A percentile compares a stretch with the other conserved stretches of the same genome.
phyloP scores from a whole-genome alignment of 1,140 invertebrate species.

The Drosophila pachea region DNA sequence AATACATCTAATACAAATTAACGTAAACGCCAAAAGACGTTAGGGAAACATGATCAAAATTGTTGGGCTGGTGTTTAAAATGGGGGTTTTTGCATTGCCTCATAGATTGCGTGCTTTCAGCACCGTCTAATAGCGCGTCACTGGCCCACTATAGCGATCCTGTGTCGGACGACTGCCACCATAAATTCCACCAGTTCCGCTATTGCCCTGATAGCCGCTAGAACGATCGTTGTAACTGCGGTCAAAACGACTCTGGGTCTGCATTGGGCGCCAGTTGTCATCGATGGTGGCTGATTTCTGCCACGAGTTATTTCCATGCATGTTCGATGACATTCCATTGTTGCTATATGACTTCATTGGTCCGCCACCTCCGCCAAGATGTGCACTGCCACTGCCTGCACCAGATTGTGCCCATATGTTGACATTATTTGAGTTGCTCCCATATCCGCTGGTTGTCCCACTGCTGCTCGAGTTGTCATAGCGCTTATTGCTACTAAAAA shows the following conservation, averaged over 20 bases:
- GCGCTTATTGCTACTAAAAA: slow-evolving; percentile 60
- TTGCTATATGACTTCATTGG: slow-evolving; percentile 66
- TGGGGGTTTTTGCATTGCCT: slow-evolving; percentile 44
- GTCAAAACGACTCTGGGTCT: slow-evolving; percentile 70
- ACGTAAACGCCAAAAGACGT: slow-evolving; percentile 47
- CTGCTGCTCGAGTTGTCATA: slow-evolving; percentile 67
- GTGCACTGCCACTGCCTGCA: slow-evolving; percentile 47
- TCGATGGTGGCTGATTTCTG: slow-evolving; percentile 62
- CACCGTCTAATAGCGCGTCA: slow-evolving; percentile 57
- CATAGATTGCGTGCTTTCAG: neutral
- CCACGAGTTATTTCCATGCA: slow-evolving; percentile 70
- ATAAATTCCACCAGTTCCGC: slow-evolving; percentile 58
- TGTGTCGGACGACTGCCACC: slow-evolving; percentile 60
- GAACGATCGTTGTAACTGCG: slow-evolving; percentile 75
- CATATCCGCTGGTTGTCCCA: slow-evolving; percentile 55
- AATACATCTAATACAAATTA: slow-evolving; percentile 60
- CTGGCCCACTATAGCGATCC: slow-evolving; percentile 67
- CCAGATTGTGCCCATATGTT: slow-evolving; percentile 65
- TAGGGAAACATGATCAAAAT: slow-evolving; percentile 34
- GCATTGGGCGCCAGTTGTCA: slow-evolving; percentile 68
- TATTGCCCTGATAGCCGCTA: slow-evolving; percentile 63
- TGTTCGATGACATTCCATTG: slow-evolving; percentile 69
- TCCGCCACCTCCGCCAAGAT: slow-evolving; percentile 50
- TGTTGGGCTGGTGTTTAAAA: slow-evolving; percentile 10
- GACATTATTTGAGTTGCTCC: slow-evolving; percentile 58